Conservation (phyloP, 92 coral and sea anemone species). For the Phymanthus crucifer region DNA sequence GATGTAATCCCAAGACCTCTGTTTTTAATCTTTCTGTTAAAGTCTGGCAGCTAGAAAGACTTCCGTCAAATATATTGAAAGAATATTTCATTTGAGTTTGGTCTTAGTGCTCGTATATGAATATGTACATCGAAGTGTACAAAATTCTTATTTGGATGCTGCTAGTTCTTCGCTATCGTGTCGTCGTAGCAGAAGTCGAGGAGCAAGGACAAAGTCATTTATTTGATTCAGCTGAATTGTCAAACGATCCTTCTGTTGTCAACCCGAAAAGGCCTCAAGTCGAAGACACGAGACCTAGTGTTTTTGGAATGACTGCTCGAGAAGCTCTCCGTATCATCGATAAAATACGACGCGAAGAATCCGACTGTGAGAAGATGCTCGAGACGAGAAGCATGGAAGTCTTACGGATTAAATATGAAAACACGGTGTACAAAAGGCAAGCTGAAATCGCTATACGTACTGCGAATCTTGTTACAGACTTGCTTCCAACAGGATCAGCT, state of each 20-base stretch:
- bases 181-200: neutral
- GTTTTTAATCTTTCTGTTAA: neutral
- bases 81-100: neutral
- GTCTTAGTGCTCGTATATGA: neutral
- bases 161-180: neutral
- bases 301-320: conserved; percentile 74
- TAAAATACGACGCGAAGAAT: conserved; percentile 62
- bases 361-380: conserved; percentile 72
- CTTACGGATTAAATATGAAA: conserved; percentile 65
- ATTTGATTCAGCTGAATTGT: neutral
- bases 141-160: neutral
- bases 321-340: conserved; percentile 69
- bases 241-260: conserved; percentile 59
- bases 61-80: neutral
- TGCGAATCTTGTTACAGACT: conserved; percentile 73
- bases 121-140: neutral
- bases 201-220: neutral
- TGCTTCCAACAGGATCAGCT: conserved; percentile 70
- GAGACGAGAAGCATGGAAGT: conserved; percentile 70
- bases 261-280: conserved; percentile 65
- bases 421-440: conserved; percentile 67
- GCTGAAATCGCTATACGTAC: conserved; percentile 78
- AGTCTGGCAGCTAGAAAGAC: neutral
- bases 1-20: neutral
- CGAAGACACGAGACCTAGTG: conserved; percentile 63